Conservation (phyloP, 2,888 invertebrate species). For the Seira ritae region DNA sequence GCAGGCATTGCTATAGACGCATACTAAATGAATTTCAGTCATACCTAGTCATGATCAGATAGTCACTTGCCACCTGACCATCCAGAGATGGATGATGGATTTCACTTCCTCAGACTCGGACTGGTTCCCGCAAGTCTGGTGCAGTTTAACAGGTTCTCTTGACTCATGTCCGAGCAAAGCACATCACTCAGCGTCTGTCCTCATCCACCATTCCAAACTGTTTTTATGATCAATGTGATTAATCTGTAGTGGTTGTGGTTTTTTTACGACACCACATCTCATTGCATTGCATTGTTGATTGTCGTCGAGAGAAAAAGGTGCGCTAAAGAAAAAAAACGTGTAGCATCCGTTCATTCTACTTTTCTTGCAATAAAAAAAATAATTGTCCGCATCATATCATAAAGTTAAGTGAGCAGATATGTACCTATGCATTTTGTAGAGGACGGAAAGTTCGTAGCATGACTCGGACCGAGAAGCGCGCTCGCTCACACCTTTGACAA, state of each 20-base stretch:
- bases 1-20: not conserved
- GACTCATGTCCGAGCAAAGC: not conserved
- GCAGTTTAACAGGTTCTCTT: not conserved
- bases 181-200: not conserved
- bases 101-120: constrained; percentile 25
- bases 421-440: too few species aligned
- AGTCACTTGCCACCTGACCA: not conserved
- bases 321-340: not conserved
- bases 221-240: constrained; percentile 10
- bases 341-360: not conserved
- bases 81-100: not conserved
- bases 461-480: too few species aligned
- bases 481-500: too few species aligned
- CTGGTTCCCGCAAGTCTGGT: constrained; percentile 42
- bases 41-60: not conserved
- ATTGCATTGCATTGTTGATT: too few species aligned
- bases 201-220: not conserved
- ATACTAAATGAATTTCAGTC: not conserved
- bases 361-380: not conserved
- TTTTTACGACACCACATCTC: too few species aligned
- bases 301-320: too few species aligned
- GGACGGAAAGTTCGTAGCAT: too few species aligned
- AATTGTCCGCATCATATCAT: not conserved
- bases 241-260: not conserved
- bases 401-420: too few species aligned